Conservation (phyloP, 2,113 vertebrate species). For the Marmota flaviventris region DNA sequence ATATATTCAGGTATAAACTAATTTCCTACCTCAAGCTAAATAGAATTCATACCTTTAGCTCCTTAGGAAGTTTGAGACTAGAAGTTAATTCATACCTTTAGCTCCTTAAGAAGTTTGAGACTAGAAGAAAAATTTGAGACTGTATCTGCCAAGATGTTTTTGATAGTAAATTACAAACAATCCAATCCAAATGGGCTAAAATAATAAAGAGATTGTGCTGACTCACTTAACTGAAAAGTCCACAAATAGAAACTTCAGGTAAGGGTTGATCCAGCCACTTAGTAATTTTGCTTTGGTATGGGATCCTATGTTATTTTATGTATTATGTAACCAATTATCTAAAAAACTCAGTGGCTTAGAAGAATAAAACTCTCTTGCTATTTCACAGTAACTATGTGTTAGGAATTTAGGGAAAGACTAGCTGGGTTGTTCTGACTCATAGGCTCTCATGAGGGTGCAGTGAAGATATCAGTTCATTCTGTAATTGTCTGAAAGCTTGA, state of each 20-base stretch:
- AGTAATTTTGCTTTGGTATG: not conserved
- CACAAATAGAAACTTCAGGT: not conserved
- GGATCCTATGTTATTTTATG: not conserved
- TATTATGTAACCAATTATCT: not conserved
- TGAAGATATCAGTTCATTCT: not conserved
- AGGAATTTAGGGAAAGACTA: not conserved
- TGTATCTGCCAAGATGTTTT: not conserved
- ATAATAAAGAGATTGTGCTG: not conserved
- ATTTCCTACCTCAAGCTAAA: not conserved
- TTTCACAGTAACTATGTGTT: not conserved
- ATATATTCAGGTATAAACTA: slow-evolving; percentile 41
- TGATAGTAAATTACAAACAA: not conserved
- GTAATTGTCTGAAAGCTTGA: not conserved
- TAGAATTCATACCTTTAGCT: not conserved
- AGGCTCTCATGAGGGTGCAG: rapidly evolving
- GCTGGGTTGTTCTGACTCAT: not conserved
- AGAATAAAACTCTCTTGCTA: not conserved
- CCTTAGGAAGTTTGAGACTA: not conserved
- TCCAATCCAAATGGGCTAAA: not conserved
- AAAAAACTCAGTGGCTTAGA: not conserved
- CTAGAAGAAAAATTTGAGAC: not conserved
- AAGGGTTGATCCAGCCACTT: not conserved
- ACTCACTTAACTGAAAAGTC: not conserved
- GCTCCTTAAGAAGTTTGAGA: slow-evolving; percentile 1
- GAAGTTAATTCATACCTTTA: not conserved